Conservation (phyloP, 1,140 invertebrate species). For the Pararge aegeria region DNA sequence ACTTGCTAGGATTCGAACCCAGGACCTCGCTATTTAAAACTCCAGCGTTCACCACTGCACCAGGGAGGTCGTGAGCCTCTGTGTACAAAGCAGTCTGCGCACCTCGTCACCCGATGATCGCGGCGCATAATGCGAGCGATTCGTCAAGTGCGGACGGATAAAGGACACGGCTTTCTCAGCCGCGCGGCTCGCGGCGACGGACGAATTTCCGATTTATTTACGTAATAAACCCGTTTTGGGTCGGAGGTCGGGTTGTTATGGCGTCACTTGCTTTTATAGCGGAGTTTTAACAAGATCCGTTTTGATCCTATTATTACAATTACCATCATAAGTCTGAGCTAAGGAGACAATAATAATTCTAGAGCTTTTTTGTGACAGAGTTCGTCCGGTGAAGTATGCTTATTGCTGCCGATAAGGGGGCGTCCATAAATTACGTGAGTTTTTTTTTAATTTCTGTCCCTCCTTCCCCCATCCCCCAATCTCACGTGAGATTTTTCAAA, state of each 20-base stretch:
- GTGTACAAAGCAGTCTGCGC: constrained; percentile 23
- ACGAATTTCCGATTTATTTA: constrained; percentile 23
- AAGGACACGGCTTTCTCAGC: constrained; percentile 60
- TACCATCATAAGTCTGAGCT: no score
- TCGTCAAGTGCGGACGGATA: constrained; percentile 44
- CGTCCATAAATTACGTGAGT: no score
- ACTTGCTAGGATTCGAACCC: no score
- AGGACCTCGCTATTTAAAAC: no score
- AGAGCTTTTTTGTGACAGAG: no score
- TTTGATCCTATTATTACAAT: not conserved
- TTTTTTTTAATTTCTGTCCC: no score
- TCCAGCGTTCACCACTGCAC: no score
- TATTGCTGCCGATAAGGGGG: no score
- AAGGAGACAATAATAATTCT: no score
- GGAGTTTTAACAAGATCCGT: not conserved
- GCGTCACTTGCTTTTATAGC: not conserved
- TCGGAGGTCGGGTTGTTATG: constrained; percentile 10
- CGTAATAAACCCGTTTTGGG: constrained; percentile 21
- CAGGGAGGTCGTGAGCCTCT: not conserved
- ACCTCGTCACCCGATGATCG: constrained; percentile 45
- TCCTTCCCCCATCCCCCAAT: no score
- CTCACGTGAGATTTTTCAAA: no score
- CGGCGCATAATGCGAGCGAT: constrained; percentile 51
- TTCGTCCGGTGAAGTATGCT: no score
- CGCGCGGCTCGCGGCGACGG: constrained; percentile 24